phyloP scores from a whole-genome alignment of 1,140 invertebrate species.

The Oscheius sp. region DNA sequence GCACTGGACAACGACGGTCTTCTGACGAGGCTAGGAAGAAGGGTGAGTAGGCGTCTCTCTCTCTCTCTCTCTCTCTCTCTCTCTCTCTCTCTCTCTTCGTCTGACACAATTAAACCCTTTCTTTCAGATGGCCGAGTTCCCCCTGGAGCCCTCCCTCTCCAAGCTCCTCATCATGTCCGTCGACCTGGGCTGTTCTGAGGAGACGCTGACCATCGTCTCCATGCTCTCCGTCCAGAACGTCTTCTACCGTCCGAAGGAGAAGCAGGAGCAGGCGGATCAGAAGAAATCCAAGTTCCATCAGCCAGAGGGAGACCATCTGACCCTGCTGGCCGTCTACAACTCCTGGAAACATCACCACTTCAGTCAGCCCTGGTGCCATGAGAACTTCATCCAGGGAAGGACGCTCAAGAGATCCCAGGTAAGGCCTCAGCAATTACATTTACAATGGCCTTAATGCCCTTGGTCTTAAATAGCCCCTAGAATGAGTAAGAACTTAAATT shows the following conservation, averaged over 20 bases:
- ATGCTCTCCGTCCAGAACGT: conserved; percentile 99
- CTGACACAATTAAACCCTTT: background rate
- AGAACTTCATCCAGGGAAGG: conserved; percentile 97
- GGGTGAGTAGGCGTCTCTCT: conserved; percentile 71
- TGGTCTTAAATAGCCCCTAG: too few species aligned
- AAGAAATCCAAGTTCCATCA: conserved; percentile 99
- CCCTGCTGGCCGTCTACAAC: conserved; percentile 95
- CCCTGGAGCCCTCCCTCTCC: conserved; percentile 93
- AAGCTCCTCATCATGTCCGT: conserved; percentile 99
- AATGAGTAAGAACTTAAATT: background rate
- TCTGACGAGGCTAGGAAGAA: conserved; percentile 82
- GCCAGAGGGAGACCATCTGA: conserved; percentile 94
- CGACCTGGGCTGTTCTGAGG: conserved; percentile 94
- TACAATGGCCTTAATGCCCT: background rate
- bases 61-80: too few species aligned
- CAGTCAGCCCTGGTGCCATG: conserved; percentile 98
- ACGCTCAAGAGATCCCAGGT: conserved; percentile 85
- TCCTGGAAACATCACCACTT: conserved; percentile 99
- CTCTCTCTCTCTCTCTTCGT: conserved; percentile 24
- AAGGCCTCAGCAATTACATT: conserved; percentile 32
- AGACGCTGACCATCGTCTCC: conserved; percentile 95
- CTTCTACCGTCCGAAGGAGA: conserved; percentile 88
- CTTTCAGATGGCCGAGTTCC: conserved; percentile 95
- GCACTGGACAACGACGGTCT: conserved; percentile 95
- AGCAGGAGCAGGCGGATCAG: conserved; percentile 94